Conservation (phyloP, 1,140 invertebrate species). For the Drosophila auraria region DNA sequence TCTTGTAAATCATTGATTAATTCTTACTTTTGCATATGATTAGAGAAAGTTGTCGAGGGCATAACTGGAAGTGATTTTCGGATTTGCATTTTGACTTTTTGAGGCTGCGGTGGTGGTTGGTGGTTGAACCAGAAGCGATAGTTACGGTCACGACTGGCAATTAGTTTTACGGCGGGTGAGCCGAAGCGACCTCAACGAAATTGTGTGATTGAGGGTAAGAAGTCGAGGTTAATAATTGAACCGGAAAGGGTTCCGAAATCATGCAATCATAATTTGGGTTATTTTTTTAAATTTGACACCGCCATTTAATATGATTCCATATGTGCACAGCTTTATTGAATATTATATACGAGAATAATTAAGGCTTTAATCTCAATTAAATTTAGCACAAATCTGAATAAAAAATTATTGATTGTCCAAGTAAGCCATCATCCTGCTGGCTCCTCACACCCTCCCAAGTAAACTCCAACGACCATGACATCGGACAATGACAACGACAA, state of each 20-base stretch:
- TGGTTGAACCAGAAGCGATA: constrained; percentile 32
- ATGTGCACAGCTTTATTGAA: not conserved
- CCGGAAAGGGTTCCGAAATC: not conserved
- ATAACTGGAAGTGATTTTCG: constrained; percentile 36
- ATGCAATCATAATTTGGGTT: not conserved
- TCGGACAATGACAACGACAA: constrained; percentile 37
- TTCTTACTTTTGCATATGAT: constrained; percentile 79
- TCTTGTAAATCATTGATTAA: constrained; percentile 83
- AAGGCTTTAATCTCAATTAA: not conserved
- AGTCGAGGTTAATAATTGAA: constrained; percentile 6
- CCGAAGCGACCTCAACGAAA: constrained; percentile 20
- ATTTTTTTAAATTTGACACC: constrained; percentile 4
- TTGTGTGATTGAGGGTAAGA: constrained; percentile 11
- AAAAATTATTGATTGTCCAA: not conserved
- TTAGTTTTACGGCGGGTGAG: constrained; percentile 39
- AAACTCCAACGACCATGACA: constrained; percentile 1
- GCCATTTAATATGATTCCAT: not conserved
- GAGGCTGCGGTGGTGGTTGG: constrained; percentile 21
- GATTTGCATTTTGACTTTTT: constrained; percentile 45
- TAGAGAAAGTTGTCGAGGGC: constrained; percentile 64
- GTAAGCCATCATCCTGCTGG: not conserved
- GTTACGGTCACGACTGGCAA: constrained; percentile 32
- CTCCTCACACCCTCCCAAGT: not conserved
- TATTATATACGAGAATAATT: not conserved
- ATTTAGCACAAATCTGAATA: not conserved